Conservation (phyloP, 1,140 invertebrate species). For the Lepidostoma basale region DNA sequence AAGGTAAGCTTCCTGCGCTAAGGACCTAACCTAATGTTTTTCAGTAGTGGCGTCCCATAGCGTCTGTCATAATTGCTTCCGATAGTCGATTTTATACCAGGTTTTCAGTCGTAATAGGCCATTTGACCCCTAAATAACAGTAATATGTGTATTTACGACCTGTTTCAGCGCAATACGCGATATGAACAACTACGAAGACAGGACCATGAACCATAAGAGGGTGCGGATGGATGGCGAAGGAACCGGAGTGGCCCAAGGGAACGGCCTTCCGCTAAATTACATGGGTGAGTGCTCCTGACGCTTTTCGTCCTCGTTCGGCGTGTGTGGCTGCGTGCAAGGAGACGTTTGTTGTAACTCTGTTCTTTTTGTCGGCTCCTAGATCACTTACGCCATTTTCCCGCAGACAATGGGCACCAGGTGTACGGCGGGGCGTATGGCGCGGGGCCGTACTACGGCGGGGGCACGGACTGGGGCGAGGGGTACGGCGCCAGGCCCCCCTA, state of each 20-base stretch:
- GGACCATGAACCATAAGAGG: conserved; percentile 61
- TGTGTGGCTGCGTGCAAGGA: neutral
- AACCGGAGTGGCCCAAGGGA: conserved; percentile 59
- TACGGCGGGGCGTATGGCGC: conserved; percentile 60
- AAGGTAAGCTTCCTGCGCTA: conserved; percentile 60
- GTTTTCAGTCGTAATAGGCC: conserved; percentile 44
- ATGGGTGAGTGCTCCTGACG: conserved; percentile 50
- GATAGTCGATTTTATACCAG: neutral
- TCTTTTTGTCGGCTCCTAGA: conserved; percentile 22
- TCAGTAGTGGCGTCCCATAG: conserved; percentile 58
- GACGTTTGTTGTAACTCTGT: conserved; percentile 2
- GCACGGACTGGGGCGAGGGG: conserved; percentile 56
- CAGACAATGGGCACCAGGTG: conserved; percentile 62
- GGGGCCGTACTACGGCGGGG: conserved; percentile 57
- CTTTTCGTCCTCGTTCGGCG: neutral
- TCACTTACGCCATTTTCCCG: conserved; percentile 42
- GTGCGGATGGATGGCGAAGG: conserved; percentile 60
- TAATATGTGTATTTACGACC: neutral
- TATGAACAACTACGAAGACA: conserved; percentile 63
- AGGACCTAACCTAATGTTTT: conserved; percentile 61
- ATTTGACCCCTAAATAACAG: neutral
- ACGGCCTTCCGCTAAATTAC: conserved; percentile 60
- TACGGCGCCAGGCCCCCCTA: conserved; percentile 57
- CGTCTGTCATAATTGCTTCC: conserved; percentile 54
- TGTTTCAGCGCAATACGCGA: conserved; percentile 28